Evolutionary conservation across 2,113 vertebrate genomes (phyloP).

Genomic region (Myotis davidii): DNA sequence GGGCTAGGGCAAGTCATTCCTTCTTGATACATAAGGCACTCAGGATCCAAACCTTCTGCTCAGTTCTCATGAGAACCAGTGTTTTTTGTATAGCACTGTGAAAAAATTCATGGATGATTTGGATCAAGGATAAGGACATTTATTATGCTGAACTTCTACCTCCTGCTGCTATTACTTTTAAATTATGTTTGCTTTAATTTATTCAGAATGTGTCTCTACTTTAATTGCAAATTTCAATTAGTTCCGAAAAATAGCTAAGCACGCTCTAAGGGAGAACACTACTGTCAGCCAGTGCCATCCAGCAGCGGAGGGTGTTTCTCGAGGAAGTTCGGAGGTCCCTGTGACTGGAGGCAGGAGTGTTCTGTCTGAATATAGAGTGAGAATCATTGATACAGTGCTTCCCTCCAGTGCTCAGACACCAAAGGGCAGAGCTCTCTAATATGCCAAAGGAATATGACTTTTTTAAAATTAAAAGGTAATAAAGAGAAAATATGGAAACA

Average conservation of each 20-base stretch:
- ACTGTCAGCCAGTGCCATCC: neutral
- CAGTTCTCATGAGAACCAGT: neutral
- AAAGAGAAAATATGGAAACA: neutral
- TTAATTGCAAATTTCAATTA: neutral
- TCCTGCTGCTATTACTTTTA: neutral
- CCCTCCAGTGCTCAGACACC: neutral
- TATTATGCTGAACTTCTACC: neutral
- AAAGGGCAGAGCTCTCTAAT: neutral
- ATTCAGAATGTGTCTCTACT: neutral
- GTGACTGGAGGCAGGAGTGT: neutral
- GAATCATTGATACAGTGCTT: neutral
- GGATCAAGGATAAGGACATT: neutral
- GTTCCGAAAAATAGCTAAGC: neutral
- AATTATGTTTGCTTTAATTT: neutral
- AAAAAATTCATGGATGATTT: neutral
- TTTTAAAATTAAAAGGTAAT: neutral
- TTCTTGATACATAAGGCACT: neutral
- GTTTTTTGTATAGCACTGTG: neutral
- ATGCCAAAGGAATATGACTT: neutral
- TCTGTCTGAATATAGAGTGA: neutral
- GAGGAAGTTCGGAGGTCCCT: neutral
- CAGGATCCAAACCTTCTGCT: neutral
- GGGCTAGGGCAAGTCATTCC: neutral
- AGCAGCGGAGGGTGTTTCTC: neutral
- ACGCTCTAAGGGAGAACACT: neutral